Percentiles rank a stretch among this genome's conserved stretches.
Conservation (phyloP, 2,113 vertebrate species). For the Myiopsitta monachus region DNA sequence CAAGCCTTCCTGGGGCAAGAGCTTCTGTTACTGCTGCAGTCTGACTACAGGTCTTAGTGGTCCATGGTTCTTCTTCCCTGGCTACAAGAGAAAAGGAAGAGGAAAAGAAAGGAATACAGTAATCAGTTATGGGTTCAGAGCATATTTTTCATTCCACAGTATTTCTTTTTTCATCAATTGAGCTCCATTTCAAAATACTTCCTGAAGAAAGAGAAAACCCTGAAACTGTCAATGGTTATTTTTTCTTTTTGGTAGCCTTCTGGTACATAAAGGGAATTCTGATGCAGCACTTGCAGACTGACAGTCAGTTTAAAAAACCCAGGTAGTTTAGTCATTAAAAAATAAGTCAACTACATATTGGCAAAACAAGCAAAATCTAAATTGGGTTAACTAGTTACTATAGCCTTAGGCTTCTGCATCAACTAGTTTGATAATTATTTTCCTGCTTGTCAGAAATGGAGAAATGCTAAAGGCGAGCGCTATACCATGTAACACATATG, state of each 20-base stretch:
- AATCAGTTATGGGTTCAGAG: background rate
- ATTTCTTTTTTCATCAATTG: background rate
- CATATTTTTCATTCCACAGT: background rate
- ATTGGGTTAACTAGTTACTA: conserved; percentile 22
- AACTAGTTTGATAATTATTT: conserved; percentile 37
- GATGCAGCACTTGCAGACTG: background rate
- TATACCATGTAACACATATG: background rate
- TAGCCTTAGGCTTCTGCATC: background rate
- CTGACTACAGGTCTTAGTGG: background rate
- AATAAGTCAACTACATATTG: background rate
- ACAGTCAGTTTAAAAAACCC: background rate
- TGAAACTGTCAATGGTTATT: background rate
- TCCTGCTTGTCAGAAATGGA: background rate
- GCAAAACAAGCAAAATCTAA: conserved; percentile 1
- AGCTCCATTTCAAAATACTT: background rate
- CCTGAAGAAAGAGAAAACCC: background rate
- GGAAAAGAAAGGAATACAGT: background rate
- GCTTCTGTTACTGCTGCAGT: background rate
- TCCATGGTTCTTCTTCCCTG: background rate
- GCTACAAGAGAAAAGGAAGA: background rate
- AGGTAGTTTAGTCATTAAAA: background rate
- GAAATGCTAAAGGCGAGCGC: background rate
- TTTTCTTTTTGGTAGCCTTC: background rate
- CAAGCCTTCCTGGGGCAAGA: background rate
- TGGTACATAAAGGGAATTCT: background rate